These are phyloP conservation scores for Linurgus olivaceus DNA, from an alignment of 2,797 vertebrate genomes.

Conservation along the genomic window DNA sequence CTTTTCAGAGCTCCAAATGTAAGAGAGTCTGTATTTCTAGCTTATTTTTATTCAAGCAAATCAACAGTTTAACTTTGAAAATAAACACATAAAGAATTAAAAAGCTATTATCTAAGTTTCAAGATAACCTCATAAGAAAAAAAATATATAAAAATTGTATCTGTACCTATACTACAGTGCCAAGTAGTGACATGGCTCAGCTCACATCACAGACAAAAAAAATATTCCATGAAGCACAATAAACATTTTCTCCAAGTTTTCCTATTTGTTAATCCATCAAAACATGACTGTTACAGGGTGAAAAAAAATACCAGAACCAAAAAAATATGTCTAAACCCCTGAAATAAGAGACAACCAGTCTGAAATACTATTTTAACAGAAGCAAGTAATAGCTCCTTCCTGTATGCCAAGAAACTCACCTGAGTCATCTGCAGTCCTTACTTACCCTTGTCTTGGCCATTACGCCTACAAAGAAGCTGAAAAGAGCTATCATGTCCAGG, in stretches of 20 bases:
- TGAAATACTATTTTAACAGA: neutral
- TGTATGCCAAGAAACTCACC: neutral
- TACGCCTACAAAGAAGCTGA: neutral
- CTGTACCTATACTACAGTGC: neutral
- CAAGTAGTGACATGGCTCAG: neutral
- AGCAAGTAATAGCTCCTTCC: neutral
- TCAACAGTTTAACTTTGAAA: neutral
- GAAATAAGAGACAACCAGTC: neutral
- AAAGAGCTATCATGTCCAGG: neutral
- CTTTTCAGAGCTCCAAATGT: neutral
- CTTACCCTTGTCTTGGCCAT: neutral
- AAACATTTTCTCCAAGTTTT: neutral
- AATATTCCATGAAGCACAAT: neutral
- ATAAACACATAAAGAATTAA: neutral
- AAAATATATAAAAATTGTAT: neutral
- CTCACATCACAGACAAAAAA: neutral
- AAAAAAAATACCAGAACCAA: neutral
- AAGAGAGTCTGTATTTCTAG: neutral
- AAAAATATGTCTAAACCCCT: fast-evolving
- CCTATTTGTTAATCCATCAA: neutral
- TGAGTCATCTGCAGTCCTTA: neutral
- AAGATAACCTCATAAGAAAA: neutral
- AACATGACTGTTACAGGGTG: neutral
- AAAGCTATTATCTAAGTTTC: neutral
- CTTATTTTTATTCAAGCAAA: neutral